These are phyloP conservation scores for Tenthredo notha DNA, from an alignment of 2,888 invertebrate genomes.

Conservation along the genomic window DNA sequence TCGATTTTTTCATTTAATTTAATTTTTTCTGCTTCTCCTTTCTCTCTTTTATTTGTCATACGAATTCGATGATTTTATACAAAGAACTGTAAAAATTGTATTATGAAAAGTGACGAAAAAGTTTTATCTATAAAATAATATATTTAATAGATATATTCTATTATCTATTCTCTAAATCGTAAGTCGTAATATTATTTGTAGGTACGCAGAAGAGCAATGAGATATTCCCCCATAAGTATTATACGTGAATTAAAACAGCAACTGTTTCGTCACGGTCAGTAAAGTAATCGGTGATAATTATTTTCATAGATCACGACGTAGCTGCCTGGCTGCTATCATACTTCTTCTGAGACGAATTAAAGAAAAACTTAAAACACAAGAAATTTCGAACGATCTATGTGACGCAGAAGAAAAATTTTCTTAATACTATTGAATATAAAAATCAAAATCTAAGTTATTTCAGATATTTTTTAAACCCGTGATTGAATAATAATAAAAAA, in stretches of 20 bases:
- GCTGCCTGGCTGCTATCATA: no score
- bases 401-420: not conserved
- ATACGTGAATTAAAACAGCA: not conserved
- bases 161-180: not conserved
- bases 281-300: constrained; percentile 11
- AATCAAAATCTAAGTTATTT: not conserved
- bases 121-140: no score
- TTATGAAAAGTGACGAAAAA: no score
- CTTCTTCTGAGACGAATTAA: not conserved
- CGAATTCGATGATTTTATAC: not conserved
- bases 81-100: no score
- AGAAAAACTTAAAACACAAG: not conserved
- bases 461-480: not conserved
- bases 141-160: no score
- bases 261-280: not conserved
- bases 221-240: not conserved
- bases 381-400: not conserved
- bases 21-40: not conserved
- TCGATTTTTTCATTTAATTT: not conserved
- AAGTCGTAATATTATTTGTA: not conserved
- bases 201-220: not conserved
- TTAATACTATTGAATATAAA: not conserved
- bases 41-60: not conserved
- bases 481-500: no score
- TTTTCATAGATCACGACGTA: constrained; percentile 6